Evolutionary conservation across 2,888 invertebrate species (phyloP).

Genomic region (Lasioglossum zephyrum): DNA sequence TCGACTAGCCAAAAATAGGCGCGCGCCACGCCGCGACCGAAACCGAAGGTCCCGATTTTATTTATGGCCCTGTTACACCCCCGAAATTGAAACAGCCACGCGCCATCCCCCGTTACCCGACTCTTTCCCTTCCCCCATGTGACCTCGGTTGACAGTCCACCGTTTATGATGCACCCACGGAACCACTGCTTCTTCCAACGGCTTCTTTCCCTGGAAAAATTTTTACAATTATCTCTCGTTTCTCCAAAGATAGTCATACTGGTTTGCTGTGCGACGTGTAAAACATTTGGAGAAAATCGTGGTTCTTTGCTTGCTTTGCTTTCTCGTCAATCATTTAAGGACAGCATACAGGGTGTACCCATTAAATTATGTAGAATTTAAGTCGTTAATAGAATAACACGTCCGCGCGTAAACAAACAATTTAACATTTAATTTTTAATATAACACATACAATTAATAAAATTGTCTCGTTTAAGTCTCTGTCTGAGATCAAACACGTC

Average conservation of each 20-base stretch:
- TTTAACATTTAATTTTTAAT: too few relatives aligned
- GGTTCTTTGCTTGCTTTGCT: too few relatives aligned
- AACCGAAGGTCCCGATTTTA: slow-evolving; percentile 82
- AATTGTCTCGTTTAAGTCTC: too few relatives aligned
- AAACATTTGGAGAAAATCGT: not conserved
- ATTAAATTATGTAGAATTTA: too few relatives aligned
- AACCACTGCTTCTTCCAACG: not conserved
- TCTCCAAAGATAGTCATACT: not conserved
- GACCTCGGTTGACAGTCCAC: slow-evolving; percentile 23
- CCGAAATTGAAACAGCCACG: slow-evolving; percentile 81
- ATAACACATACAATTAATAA: too few relatives aligned
- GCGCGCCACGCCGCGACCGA: slow-evolving; percentile 74
- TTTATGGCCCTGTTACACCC: slow-evolving; percentile 81
- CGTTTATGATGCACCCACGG: slow-evolving; percentile 18
- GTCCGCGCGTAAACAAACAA: too few relatives aligned
- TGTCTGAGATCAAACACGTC: too few relatives aligned
- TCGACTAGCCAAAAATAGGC: slow-evolving; percentile 77
- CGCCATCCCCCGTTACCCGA: slow-evolving; percentile 73
- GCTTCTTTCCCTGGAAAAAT: not conserved
- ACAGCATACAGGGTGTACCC: too few relatives aligned
- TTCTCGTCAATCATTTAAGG: too few relatives aligned
- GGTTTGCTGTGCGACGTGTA: too few relatives aligned
- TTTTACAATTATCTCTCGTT: not conserved
- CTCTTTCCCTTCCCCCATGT: slow-evolving; percentile 1
- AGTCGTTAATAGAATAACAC: too few relatives aligned